Conservation (phyloP, 2,888 invertebrate species). For the Lycocerus yunnanus region DNA sequence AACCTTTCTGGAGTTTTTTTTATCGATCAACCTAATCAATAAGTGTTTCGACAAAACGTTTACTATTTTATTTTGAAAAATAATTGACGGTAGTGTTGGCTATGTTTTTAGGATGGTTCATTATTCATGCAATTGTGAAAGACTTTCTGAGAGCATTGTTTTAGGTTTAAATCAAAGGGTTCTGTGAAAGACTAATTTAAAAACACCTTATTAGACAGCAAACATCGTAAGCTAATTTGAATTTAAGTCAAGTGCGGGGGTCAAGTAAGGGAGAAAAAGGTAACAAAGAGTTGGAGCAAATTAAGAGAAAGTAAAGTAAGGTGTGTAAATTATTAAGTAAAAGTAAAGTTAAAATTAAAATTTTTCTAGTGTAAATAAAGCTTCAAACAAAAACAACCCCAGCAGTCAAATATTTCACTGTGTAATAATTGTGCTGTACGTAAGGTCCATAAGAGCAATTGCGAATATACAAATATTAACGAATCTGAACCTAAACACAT, state of each 20-base stretch:
- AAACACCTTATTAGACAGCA: not conserved
- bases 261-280: not conserved
- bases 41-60: not conserved
- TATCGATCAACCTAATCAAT: not conserved
- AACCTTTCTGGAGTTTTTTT: not conserved
- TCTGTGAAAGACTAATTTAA: not conserved
- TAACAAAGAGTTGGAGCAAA: not conserved
- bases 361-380: constrained; percentile 39
- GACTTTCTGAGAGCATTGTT: not conserved
- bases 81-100: not conserved
- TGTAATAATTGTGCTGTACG: constrained; percentile 32
- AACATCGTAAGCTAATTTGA: not conserved
- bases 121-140: not conserved
- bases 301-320: not conserved
- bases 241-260: not conserved
- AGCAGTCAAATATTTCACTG: constrained; percentile 40
- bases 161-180: not conserved
- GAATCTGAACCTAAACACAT: constrained; percentile 38
- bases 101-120: not conserved
- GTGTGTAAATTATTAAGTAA: not conserved
- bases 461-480: constrained; percentile 29
- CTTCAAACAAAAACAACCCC: constrained; percentile 41
- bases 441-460: constrained; percentile 18
- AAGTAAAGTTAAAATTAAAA: constrained; percentile 7
- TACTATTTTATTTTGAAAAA: not conserved